A percentile compares a stretch with the other conserved stretches of the same genome.
These are phyloP conservation scores for Drosophila basisetae DNA, from an alignment of 2,888 invertebrate genomes.

Conservation along the genomic window DNA sequence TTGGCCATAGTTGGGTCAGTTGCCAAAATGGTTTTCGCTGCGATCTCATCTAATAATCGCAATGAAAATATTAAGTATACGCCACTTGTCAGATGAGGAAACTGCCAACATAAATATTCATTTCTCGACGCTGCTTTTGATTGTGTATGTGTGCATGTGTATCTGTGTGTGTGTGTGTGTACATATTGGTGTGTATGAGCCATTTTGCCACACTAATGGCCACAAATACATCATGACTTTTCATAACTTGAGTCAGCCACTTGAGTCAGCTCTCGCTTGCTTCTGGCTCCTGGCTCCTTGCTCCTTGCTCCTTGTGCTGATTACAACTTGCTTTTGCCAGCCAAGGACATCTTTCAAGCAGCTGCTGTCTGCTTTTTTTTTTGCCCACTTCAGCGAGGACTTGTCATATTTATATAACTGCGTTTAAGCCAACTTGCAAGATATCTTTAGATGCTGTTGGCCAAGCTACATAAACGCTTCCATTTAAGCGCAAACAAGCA, in stretches of 20 bases:
- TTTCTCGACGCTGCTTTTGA: slow-evolving; percentile 48
- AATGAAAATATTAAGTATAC: slow-evolving; percentile 71
- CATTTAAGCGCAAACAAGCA: slow-evolving; percentile 53
- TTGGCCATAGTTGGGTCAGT: neutral
- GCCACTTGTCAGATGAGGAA: slow-evolving; percentile 53
- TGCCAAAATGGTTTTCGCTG: neutral
- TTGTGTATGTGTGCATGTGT: slow-evolving; percentile 15
- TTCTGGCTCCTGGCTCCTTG: slow-evolving; percentile 16
- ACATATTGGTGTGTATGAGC: slow-evolving; percentile 40
- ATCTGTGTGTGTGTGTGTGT: slow-evolving; percentile 11
- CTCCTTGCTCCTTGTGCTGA: slow-evolving; percentile 16
- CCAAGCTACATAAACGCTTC: slow-evolving; percentile 50
- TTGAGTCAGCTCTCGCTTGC: slow-evolving; percentile 48
- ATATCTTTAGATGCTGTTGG: slow-evolving; percentile 3
- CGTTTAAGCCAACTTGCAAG: slow-evolving; percentile 64
- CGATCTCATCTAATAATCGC: slow-evolving; percentile 57
- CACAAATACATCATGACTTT: slow-evolving; percentile 79
- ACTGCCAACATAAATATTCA: slow-evolving; percentile 72
- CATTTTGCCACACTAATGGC: slow-evolving; percentile 76
- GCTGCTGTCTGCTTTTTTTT: slow-evolving; percentile 14
- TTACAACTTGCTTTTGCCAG: slow-evolving; percentile 30
- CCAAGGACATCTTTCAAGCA: slow-evolving; percentile 59
- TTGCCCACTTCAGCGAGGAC: slow-evolving; percentile 48
- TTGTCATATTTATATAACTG: slow-evolving; percentile 74
- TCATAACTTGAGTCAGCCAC: slow-evolving; percentile 73